Conservation (phyloP, 2,888 invertebrate species). For the Bugulina stolonifera region DNA sequence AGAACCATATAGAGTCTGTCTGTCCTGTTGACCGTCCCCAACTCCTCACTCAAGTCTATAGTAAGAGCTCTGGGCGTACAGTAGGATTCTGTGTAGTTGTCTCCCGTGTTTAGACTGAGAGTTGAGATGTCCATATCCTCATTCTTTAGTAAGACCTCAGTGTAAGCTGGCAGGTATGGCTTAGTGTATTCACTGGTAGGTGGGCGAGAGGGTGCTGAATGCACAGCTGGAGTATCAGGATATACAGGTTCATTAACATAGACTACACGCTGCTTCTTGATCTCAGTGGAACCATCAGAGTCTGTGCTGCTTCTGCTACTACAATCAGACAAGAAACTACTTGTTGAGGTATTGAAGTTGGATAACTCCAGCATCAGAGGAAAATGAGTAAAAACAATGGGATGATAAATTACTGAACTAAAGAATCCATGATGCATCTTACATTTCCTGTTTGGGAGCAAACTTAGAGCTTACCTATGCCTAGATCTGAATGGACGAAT, state of each 20-base stretch:
- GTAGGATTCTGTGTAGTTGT: constrained; percentile 3
- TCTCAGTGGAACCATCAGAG: neutral
- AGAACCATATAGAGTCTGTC: constrained; percentile 13
- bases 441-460: too few relatives aligned
- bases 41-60: neutral
- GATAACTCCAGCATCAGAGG: too few relatives aligned
- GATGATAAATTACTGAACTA: too few relatives aligned
- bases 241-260: neutral
- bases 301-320: constrained; percentile 14
- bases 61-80: constrained; percentile 1
- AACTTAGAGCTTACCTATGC: neutral
- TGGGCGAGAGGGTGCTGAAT: neutral
- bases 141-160: neutral
- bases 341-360: too few relatives aligned
- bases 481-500: neutral
- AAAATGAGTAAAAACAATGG: too few relatives aligned
- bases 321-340: too few relatives aligned
- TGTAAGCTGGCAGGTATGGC: neutral
- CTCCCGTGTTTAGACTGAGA: neutral
- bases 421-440: too few relatives aligned
- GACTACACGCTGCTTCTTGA: neutral
- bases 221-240: neutral
- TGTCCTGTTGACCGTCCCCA: neutral
- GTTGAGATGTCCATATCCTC: neutral
- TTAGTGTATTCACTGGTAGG: neutral